Base-by-base conservation (phyloP, 2,797 vertebrate genomes). In the Bovichtus diacanthus region DNA sequence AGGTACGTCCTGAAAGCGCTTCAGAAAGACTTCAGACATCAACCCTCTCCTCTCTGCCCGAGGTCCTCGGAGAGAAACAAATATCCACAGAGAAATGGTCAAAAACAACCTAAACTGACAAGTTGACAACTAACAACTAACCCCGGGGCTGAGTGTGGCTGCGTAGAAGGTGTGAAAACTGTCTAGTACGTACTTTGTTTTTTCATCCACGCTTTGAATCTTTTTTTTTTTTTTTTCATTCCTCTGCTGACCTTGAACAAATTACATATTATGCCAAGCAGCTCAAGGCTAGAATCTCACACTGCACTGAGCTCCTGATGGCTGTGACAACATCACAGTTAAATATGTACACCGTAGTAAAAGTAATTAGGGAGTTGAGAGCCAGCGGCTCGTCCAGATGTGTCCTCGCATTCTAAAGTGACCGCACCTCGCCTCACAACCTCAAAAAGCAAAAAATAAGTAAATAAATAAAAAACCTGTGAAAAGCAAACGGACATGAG, bases 81-180 rank as follows among this genome's bases (percentile, higher is more conserved):
- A 66, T 63, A 46, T 64, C 41, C 29, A 58, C 34, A 56, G 44
- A 47, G 23, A 34, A 18, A 68, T 34, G 38, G 64, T n/a, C 27
- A 50, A 29, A 65, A 41, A 56, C n/a, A 39, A 74, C 29, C 61
- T 67, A 41, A 12, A 0, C 51, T 44, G 27, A 46, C 25, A 38
- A 27, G 29, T 44, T 44, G 34, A 46, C 21, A 47, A 27, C 29
- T 44, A 44, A 34, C 54, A 78, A 58, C 34, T 4, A 13, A 6
- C 55, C 60, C 49, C 16, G 58, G 51, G 74, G 64, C 63, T 66
- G 44, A 34, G 36, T 54, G 53, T 66, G 87, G 85, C 85, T 81
- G 85, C 70, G 78, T 21, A 53, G n/a, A 25, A 74, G 58, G 78
- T 86, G 85, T 86, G 84, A 88, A 90, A 82, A 80, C 58, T 73